Base-by-base conservation (phyloP, 2,113 vertebrate species). In the Osmerus mordax region DNA sequence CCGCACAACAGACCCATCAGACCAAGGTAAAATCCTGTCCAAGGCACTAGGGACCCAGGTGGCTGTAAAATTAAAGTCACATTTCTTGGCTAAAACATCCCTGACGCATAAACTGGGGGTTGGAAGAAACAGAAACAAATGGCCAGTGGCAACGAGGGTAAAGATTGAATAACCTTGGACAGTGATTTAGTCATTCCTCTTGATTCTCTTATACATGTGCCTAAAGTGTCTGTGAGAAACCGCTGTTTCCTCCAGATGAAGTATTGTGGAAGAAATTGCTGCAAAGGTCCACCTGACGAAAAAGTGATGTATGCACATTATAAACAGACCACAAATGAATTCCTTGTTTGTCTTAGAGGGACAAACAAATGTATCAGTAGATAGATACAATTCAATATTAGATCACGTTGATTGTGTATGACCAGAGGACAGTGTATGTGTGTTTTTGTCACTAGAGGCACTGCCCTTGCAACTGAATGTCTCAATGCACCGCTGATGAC, bases 381-480 rank as follows among this genome's bases (percentile, higher is more conserved):
- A 47, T n/a, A 5, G 36, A 41, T 65, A 19, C 55, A 19, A 16
- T 56, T 18, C 15, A 16, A 18, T 56, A 19, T 70, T 47, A 47
- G 60, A 62, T 52, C 47, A 61, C 59, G 56, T 60, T 47, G 18
- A n/a, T 32, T 32, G 36, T 41, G 12, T 41, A 6, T 72, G 53
- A 36, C 47, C 63, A 54, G 54, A 23, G 64, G 63, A 55, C 9
- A 3, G 23, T 28, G 51, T 19, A 32, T 58, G 60, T 18, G 11
- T 66, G 15, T 51, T 47, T 73, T 32, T 65, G 60, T 67, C 63
- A 51, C 41, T 53, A n/a, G 7, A 11, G 58, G 61, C 8, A 28
- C 12, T 71, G 70, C 65, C 60, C 79, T 82, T 80, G 73, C 36
- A 65, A 70, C 51, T 29, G 12, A 36, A 69, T 58, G 55, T 78